These are phyloP conservation scores for Campoplex nolae DNA, from an alignment of 2,888 invertebrate genomes.

Conservation along the genomic window DNA sequence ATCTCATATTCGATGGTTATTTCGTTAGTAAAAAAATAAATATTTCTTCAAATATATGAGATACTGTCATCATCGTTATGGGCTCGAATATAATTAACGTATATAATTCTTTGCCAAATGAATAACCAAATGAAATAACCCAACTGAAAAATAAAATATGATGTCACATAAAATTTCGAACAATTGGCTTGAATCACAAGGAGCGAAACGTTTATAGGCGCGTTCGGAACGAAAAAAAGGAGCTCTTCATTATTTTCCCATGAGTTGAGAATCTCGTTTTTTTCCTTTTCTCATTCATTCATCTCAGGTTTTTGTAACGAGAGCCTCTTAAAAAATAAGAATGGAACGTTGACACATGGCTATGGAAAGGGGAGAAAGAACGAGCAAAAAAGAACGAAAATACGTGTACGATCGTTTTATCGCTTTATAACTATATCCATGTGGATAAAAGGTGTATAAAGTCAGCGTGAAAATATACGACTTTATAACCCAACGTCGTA, in stretches of 20 bases:
- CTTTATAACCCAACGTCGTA: conserved; percentile 73
- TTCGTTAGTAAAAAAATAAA: neutral
- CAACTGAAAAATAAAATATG: neutral
- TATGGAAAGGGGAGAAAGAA: conserved; percentile 49
- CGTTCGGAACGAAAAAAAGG: conserved; percentile 20
- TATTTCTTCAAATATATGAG: neutral
- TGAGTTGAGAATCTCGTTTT: conserved; percentile 33
- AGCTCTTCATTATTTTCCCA: conserved; percentile 66
- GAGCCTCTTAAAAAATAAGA: conserved; percentile 78
- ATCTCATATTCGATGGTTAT: neutral
- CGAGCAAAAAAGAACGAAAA: conserved; percentile 42
- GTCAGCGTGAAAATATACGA: conserved; percentile 74
- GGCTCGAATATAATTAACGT: neutral
- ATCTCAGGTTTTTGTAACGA: conserved; percentile 55
- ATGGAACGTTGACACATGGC: conserved; percentile 83
- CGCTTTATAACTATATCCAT: conserved; percentile 41
- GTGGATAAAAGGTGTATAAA: conserved; percentile 66
- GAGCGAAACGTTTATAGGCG: neutral
- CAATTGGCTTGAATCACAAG: neutral
- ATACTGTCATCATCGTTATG: neutral
- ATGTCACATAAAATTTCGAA: conserved; percentile 6
- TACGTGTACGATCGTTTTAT: conserved; percentile 57
- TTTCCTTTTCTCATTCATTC: conserved; percentile 57
- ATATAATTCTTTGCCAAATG: neutral
- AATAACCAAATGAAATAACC: neutral